Evolutionary conservation across 2,888 invertebrate species (phyloP).

Genomic region (Melieria omissa): DNA sequence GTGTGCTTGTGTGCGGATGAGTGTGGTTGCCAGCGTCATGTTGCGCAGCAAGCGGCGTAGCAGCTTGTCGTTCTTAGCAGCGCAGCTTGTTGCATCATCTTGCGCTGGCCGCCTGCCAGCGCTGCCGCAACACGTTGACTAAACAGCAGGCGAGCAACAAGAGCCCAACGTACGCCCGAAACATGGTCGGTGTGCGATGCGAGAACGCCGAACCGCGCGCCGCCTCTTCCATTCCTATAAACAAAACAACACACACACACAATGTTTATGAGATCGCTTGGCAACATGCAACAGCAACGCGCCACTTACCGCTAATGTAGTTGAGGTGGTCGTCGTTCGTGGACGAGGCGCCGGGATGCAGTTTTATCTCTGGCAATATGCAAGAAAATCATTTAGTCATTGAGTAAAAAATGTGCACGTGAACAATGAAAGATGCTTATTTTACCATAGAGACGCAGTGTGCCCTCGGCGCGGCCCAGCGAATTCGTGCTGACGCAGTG

Average conservation of each 20-base stretch:
- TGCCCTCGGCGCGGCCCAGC: slow-evolving; percentile 74
- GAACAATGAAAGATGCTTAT: neutral
- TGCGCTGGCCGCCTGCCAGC: neutral
- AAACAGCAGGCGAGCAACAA: too few relatives aligned
- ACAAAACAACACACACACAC: neutral
- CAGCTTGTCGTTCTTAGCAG: too few relatives aligned
- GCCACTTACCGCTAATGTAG: slow-evolving; percentile 57
- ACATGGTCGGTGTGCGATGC: neutral
- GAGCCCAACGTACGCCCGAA: neutral
- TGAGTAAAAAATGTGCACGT: neutral
- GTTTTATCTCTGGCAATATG: slow-evolving; percentile 63
- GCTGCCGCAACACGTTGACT: too few relatives aligned
- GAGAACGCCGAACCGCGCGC: slow-evolving; percentile 47
- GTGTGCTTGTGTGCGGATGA: too few relatives aligned
- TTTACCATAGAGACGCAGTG: slow-evolving; percentile 73
- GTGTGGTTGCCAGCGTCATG: too few relatives aligned
- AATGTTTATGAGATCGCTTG: neutral
- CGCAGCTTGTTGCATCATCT: slow-evolving; percentile 31
- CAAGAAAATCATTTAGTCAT: neutral
- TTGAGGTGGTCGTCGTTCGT: slow-evolving; percentile 66
- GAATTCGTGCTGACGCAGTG: slow-evolving; percentile 80
- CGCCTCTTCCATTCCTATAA: slow-evolving; percentile 54
- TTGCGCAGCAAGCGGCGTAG: too few relatives aligned
- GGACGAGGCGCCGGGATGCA: slow-evolving; percentile 63
- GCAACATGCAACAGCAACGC: neutral